A percentile compares a stretch with the other conserved stretches of the same genome.
phyloP scores from a whole-genome alignment of 1,140 invertebrate species.

The Leptinotarsa texana region DNA sequence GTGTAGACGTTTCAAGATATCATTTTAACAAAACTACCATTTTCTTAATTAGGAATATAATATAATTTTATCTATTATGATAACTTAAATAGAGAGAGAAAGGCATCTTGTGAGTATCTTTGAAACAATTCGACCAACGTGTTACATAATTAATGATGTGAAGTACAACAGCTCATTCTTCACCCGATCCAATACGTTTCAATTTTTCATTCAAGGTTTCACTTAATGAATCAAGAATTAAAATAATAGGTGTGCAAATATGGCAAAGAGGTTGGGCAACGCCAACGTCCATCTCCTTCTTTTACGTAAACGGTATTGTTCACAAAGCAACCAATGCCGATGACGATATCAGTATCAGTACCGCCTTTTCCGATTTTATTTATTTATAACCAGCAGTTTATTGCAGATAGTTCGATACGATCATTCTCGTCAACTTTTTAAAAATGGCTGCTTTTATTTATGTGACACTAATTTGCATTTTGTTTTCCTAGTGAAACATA shows the following conservation, averaged over 20 bases:
- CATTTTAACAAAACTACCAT: too few relatives aligned
- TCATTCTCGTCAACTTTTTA: constrained; percentile 10
- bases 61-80: too few relatives aligned
- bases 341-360: constrained; percentile 9
- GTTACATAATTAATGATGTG: too few relatives aligned
- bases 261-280: constrained; percentile 19
- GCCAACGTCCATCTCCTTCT: constrained; percentile 20
- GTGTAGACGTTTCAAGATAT: too few relatives aligned
- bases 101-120: too few relatives aligned
- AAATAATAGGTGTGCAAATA: constrained; percentile 9
- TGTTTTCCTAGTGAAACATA: not conserved
- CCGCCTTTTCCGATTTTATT: constrained; percentile 15
- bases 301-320: constrained; percentile 14
- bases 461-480: constrained; percentile 7
- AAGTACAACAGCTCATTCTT: too few relatives aligned
- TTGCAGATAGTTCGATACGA: constrained; percentile 8
- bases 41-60: too few relatives aligned
- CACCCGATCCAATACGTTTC: too few relatives aligned
- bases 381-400: constrained; percentile 12
- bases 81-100: too few relatives aligned
- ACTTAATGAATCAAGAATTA: not conserved
- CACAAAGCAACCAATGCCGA: constrained; percentile 3
- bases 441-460: constrained; percentile 18
- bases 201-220: too few relatives aligned
- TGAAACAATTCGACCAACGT: too few relatives aligned